Conservation (phyloP, 2,888 invertebrate genomes). For the Perdita meconis region DNA sequence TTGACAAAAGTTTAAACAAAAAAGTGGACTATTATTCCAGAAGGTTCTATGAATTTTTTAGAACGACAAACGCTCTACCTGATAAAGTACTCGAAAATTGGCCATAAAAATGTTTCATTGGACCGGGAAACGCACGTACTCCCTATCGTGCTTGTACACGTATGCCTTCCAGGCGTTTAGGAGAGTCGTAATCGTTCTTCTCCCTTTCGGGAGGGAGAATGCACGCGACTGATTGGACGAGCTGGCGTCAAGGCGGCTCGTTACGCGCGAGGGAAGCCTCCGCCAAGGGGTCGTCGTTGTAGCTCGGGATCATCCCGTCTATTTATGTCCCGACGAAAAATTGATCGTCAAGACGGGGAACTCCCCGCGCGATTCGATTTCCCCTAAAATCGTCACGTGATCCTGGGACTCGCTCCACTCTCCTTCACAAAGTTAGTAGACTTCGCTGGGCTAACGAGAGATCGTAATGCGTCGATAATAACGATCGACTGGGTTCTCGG, state of each 20-base stretch:
- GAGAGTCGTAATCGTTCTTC: constrained; percentile 60
- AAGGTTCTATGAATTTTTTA: too few species aligned
- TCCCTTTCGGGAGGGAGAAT: constrained; percentile 23
- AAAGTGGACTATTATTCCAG: too few species aligned
- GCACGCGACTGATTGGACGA: constrained; percentile 30
- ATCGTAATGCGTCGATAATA: constrained; percentile 56
- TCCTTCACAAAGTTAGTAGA: constrained; percentile 1
- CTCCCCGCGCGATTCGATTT: not conserved
- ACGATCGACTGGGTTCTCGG: constrained; percentile 44
- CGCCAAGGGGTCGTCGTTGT: constrained; percentile 26
- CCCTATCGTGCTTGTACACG: constrained; percentile 20
- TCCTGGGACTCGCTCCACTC: too few species aligned
- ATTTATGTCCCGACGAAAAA: constrained; percentile 53
- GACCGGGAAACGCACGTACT: constrained; percentile 38
- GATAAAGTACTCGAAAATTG: not conserved
- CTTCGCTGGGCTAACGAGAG: constrained; percentile 46
- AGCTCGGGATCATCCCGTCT: constrained; percentile 50
- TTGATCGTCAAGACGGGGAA: constrained; percentile 21
- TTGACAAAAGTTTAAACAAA: too few species aligned
- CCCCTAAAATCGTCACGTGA: not conserved
- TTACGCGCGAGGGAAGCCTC: constrained; percentile 37
- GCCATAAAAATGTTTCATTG: constrained; percentile 1
- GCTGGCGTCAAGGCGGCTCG: constrained; percentile 31
- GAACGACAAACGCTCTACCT: constrained; percentile 9
- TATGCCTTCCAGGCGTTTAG: constrained; percentile 11